Conservation (phyloP, 1,140 invertebrate genomes). For the Ganaspis sp. region DNA sequence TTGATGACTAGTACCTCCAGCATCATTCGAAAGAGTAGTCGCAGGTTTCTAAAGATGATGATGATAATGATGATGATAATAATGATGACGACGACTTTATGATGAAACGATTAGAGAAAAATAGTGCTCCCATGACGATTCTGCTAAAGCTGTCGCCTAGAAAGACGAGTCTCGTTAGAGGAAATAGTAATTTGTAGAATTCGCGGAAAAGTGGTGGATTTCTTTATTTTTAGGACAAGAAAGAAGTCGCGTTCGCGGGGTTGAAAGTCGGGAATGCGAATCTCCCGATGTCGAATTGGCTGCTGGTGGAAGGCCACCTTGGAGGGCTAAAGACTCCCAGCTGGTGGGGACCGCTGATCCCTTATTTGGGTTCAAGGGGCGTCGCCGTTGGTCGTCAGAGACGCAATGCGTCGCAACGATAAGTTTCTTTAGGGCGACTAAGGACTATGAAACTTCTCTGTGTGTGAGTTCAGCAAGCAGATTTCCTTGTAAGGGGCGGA, state of each 20-base stretch:
- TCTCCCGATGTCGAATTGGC: constrained; percentile 49
- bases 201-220: background rate
- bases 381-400: constrained; percentile 54
- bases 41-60: too few relatives aligned
- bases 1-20: too few relatives aligned
- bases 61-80: too few relatives aligned
- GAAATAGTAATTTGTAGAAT: background rate
- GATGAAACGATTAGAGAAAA: too few relatives aligned
- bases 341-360: constrained; percentile 60
- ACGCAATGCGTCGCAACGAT: constrained; percentile 50
- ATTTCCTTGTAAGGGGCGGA: constrained; percentile 73
- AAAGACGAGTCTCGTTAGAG: constrained; percentile 6
- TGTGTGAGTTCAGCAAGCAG: constrained; percentile 53
- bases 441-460: constrained; percentile 55
- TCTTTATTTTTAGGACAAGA: constrained; percentile 6
- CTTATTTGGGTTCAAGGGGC: constrained; percentile 74
- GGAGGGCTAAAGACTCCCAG: constrained; percentile 11
- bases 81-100: too few relatives aligned
- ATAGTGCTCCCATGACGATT: too few relatives aligned
- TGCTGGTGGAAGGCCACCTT: constrained; percentile 23
- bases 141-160: too few relatives aligned
- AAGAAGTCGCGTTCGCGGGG: constrained; percentile 46
- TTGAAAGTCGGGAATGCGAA: constrained; percentile 61
- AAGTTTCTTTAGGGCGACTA: constrained; percentile 65
- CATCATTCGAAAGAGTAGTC: too few relatives aligned